Conservation (phyloP, 2,888 invertebrate genomes). For the Aphrophora alni region DNA sequence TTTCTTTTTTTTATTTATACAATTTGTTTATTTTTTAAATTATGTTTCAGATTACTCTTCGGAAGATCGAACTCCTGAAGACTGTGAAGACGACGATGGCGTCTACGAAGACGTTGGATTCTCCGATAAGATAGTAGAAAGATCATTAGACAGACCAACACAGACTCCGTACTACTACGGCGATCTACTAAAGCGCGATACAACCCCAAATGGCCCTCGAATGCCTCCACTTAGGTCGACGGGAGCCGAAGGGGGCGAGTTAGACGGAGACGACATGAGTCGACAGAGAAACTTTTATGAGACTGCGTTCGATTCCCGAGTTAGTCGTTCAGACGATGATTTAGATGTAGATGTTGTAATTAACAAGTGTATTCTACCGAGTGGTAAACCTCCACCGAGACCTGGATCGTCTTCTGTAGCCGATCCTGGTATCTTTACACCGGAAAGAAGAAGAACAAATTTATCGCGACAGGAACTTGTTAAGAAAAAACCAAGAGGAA, state of each 20-base stretch:
- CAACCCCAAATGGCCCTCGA: conserved; percentile 34
- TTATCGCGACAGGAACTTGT: conserved; percentile 28
- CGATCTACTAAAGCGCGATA: conserved; percentile 36
- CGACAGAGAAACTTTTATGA: conserved; percentile 68
- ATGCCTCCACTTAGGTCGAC: conserved; percentile 38
- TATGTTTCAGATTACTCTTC: conserved; percentile 41
- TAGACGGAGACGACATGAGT: conserved; percentile 46
- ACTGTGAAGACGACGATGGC: conserved; percentile 53
- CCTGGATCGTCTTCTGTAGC: neutral
- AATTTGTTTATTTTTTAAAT: too few species aligned
- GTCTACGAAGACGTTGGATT: conserved; percentile 56
- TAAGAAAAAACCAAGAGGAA: conserved; percentile 19
- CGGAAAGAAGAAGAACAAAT: conserved; percentile 14
- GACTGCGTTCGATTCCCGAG: conserved; percentile 88
- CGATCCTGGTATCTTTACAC: neutral
- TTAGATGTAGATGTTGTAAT: conserved; percentile 70
- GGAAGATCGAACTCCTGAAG: conserved; percentile 61
- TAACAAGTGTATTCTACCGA: conserved; percentile 44
- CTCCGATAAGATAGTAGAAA: conserved; percentile 46
- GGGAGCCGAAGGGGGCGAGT: neutral
- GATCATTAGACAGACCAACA: neutral
- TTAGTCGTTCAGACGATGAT: conserved; percentile 80
- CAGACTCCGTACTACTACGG: conserved; percentile 48
- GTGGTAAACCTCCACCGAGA: conserved; percentile 10
- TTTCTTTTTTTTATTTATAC: too few species aligned